Base-by-base conservation (phyloP, 2,797 vertebrate species). In the Danionella dracula region DNA sequence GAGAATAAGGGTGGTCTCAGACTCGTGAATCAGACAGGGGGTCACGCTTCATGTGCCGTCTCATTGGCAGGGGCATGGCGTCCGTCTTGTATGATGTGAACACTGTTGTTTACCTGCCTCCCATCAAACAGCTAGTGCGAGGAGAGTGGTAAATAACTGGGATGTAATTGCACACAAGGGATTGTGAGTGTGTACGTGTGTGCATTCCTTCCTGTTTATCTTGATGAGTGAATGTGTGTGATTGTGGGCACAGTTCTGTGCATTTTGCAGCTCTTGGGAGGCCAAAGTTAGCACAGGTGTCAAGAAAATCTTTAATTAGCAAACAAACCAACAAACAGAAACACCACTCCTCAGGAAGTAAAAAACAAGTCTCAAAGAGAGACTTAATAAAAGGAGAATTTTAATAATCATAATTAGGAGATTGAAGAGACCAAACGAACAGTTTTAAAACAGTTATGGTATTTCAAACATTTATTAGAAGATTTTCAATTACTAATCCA, bases 141-240 rank as follows among this genome's bases (percentile, higher is more conserved):
- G 70, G 73, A 75, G 50, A 50, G 76, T 80, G 74, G 80, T 84
- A 83, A 86, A 83, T 79, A 84, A 78, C 79, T 80, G 79, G 77
- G 76, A 84, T 75, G 82, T 89, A 89, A 90, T 89, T 90, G 88
- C 79, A 85, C 87, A 86, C 83, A 68, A 81, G 87, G 84, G 86
- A 83, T 73, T 49, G 48, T 46, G 63, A 48, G 51, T 58, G 70
- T 61, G 48, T 21, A 41, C 65, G 41, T 45, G 72, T 60, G 49
- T 66, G 65, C 59, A 49, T 57, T 57, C 53, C 51, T 60, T 66
- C 21, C 51, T 65, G 62, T 73, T 63, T 73, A 74, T 70, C 68
- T 68, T 50, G 70, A 51, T 61, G 27, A 66, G 66, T 74, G 80
- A 79, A 77, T 78, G 79, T 56, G 81, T 85, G 77, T 76, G 73